phyloP scores from a whole-genome alignment of 2,888 invertebrate genomes.

The Synergus laeviventris region DNA sequence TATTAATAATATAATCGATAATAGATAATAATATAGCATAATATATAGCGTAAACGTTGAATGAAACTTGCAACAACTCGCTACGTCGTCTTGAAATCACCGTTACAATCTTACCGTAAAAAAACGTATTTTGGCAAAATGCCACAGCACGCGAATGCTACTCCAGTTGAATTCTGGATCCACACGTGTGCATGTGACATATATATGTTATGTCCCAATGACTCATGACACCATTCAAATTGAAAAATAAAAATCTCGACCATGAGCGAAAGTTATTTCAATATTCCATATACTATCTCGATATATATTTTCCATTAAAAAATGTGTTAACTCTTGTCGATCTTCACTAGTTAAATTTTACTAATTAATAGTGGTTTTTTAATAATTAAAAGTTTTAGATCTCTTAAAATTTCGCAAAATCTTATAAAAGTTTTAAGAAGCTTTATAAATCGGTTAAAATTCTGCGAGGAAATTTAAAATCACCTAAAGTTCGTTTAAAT shows the following conservation, averaged over 20 bases:
- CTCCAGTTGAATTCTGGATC: conserved; percentile 18
- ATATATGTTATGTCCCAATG: conserved; percentile 14
- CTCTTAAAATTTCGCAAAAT: no score
- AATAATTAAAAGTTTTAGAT: no score
- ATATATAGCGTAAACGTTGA: conserved; percentile 12
- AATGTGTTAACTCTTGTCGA: background rate
- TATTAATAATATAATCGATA: background rate
- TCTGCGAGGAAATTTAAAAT: no score
- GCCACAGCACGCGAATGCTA: conserved; percentile 20
- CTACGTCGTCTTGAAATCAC: background rate
- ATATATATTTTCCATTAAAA: background rate
- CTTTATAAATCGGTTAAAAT: no score
- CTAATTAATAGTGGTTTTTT: no score
- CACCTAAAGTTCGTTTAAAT: no score
- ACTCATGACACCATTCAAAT: conserved; percentile 21
- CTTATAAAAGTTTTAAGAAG: no score
- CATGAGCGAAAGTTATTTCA: conserved; percentile 17
- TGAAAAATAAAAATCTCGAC: conserved; percentile 5
- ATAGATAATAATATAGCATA: background rate
- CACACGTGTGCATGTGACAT: conserved; percentile 17
- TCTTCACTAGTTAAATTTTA: no score
- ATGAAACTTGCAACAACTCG: background rate
- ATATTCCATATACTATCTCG: background rate
- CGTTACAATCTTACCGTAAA: background rate
- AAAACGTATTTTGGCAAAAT: conserved; percentile 14